A percentile compares a stretch with the other conserved stretches of the same genome.
Conservation (phyloP, 2,113 vertebrate genomes). For the Sinocyclocheilus anophthalmus region DNA sequence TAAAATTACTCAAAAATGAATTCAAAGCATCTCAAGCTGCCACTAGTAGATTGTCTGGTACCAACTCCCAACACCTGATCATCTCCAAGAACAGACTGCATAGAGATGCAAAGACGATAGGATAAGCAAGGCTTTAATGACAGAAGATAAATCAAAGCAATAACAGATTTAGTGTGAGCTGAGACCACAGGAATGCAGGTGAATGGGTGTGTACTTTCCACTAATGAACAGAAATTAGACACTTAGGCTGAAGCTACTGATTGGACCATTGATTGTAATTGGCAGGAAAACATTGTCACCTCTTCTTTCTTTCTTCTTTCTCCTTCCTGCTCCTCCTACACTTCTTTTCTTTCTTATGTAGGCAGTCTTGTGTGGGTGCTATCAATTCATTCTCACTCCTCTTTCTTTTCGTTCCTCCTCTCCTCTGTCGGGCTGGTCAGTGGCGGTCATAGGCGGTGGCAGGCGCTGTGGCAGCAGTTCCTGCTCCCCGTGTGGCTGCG, state of each 20-base stretch:
- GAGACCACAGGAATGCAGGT: constrained; percentile 2
- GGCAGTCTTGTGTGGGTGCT: constrained; percentile 59
- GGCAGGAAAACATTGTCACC: constrained; percentile 48
- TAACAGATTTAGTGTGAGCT: not conserved
- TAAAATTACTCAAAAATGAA: not conserved
- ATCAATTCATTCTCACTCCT: constrained; percentile 58
- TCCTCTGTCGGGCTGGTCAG: constrained; percentile 73
- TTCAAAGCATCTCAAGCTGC: constrained; percentile 43
- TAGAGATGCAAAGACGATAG: constrained; percentile 38
- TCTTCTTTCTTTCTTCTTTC: constrained; percentile 12
- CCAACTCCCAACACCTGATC: constrained; percentile 36
- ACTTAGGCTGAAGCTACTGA: constrained; percentile 18
- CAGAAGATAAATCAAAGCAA: constrained; percentile 15
- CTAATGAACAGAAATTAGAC: constrained; percentile 13
- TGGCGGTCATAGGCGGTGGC: constrained; percentile 93
- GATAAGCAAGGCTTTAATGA: constrained; percentile 38
- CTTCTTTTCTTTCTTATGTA: constrained; percentile 16
- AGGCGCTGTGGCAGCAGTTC: constrained; percentile 83
- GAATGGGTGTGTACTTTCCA: constrained; percentile 23
- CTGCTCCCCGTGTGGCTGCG: constrained; percentile 86
- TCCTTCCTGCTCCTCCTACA: not conserved
- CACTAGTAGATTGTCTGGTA: constrained; percentile 45
- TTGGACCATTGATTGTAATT: constrained; percentile 40
- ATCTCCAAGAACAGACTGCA: constrained; percentile 26
- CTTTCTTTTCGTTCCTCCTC: constrained; percentile 61